Percentiles rank a stretch among this genome's conserved stretches.
These are phyloP conservation scores for Poecile atricapillus DNA, from an alignment of 2,113 vertebrate genomes.

Conservation along the genomic window DNA sequence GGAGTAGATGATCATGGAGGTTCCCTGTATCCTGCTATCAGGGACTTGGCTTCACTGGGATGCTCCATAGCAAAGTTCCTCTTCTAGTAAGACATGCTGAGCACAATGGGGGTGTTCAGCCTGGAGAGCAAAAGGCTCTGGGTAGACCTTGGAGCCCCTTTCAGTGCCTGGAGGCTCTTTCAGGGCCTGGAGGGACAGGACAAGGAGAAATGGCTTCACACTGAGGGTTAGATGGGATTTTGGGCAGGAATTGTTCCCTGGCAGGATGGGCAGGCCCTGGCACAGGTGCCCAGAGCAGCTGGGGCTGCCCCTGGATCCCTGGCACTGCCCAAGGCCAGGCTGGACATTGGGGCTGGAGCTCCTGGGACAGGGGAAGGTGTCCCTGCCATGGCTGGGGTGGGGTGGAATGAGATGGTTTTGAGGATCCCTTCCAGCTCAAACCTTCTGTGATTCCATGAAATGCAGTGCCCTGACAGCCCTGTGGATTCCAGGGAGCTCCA, in stretches of 20 bases:
- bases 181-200: background rate
- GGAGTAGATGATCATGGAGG: accelerated
- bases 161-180: background rate
- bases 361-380: accelerated
- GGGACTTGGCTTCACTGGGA: background rate
- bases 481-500: background rate
- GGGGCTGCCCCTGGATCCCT: background rate
- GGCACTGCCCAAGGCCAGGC: accelerated
- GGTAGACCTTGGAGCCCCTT: background rate
- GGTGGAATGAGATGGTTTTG: background rate
- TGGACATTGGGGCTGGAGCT: accelerated
- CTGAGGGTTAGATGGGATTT: background rate
- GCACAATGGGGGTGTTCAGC: background rate
- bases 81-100: background rate
- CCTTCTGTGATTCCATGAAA: background rate
- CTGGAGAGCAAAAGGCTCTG: background rate
- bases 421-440: background rate
- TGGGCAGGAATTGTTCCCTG: background rate
- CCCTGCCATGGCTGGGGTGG: background rate
- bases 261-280: accelerated
- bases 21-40: background rate
- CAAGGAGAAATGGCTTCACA: background rate
- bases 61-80: accelerated
- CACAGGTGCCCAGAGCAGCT: background rate
- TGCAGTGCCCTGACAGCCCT: background rate